phyloP scores from a whole-genome alignment of 2,888 invertebrate genomes.

The Sesamia inferens region DNA sequence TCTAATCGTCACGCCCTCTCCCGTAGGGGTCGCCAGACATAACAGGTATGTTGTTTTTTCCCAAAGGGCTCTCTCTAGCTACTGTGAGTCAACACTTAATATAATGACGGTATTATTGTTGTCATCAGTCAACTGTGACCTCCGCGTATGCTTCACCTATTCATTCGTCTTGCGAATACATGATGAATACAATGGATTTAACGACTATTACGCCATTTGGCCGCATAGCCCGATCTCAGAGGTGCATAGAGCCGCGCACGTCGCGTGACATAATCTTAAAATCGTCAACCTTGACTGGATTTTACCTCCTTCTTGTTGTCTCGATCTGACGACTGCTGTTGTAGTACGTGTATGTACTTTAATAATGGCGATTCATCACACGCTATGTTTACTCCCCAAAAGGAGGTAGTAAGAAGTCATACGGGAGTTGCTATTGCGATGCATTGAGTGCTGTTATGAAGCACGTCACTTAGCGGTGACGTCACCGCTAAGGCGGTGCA shows the following conservation, averaged over 20 bases:
- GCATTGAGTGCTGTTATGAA: too few relatives aligned
- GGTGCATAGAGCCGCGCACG: slow-evolving; percentile 1
- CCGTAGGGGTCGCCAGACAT: slow-evolving; percentile 10
- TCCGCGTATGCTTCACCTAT: not conserved
- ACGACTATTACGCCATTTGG: slow-evolving; percentile 18
- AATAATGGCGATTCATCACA: not conserved
- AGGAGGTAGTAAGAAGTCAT: not conserved
- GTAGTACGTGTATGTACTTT: not conserved
- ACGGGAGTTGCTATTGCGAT: too few relatives aligned
- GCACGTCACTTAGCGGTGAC: too few relatives aligned
- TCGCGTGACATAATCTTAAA: slow-evolving; percentile 23
- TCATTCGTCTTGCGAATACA: slow-evolving; percentile 20
- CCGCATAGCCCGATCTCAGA: not conserved
- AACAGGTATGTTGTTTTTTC: slow-evolving; percentile 8
- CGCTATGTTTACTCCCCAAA: not conserved
- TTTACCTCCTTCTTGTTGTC: slow-evolving; percentile 1
- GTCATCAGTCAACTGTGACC: slow-evolving; percentile 39
- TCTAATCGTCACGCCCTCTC: slow-evolving; percentile 32
- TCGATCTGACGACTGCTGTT: not conserved
- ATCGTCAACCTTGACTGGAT: slow-evolving; percentile 12
- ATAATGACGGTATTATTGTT: slow-evolving; percentile 26
- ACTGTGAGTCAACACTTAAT: slow-evolving; percentile 23
- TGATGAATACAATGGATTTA: slow-evolving; percentile 38
- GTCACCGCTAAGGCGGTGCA: too few relatives aligned
- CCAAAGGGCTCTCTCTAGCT: slow-evolving; percentile 13